Percentiles rank a stretch among this genome's conserved stretches.
Evolutionary conservation across 1,140 invertebrate species (phyloP).

Genomic region (Drosophila ficusphila): DNA sequence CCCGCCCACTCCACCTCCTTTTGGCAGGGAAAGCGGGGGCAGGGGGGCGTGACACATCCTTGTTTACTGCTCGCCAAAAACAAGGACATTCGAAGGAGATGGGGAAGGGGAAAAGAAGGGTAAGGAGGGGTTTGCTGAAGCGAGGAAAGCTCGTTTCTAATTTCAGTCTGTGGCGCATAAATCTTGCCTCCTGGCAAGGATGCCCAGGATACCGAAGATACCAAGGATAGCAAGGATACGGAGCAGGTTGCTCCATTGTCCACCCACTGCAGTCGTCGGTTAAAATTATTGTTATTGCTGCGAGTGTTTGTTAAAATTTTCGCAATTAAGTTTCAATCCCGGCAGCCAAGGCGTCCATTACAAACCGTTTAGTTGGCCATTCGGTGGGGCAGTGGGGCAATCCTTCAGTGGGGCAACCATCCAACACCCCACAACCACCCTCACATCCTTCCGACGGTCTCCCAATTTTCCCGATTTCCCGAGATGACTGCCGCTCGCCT

Average conservation of each 20-base stretch:
- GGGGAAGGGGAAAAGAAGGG: neutral
- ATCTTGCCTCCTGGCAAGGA: constrained; percentile 43
- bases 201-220: too few species aligned
- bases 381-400: neutral
- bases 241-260: neutral
- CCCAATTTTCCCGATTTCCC: neutral
- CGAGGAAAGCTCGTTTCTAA: constrained; percentile 62
- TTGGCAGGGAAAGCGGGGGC: neutral
- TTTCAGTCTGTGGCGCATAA: constrained; percentile 69
- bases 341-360: constrained; percentile 55
- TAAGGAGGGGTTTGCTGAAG: neutral
- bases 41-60: neutral
- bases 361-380: constrained; percentile 59
- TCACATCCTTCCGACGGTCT: too few species aligned
- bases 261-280: constrained; percentile 47
- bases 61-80: constrained; percentile 46
- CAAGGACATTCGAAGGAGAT: constrained; percentile 21
- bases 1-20: neutral
- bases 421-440: neutral
- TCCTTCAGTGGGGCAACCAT: neutral
- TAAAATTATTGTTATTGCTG: constrained; percentile 73
- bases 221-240: too few species aligned
- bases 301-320: constrained; percentile 73
- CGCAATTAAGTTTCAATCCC: constrained; percentile 71
- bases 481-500: constrained; percentile 3